Conservation (phyloP, 2,888 invertebrate species). For the Subacronicta megacephala region DNA sequence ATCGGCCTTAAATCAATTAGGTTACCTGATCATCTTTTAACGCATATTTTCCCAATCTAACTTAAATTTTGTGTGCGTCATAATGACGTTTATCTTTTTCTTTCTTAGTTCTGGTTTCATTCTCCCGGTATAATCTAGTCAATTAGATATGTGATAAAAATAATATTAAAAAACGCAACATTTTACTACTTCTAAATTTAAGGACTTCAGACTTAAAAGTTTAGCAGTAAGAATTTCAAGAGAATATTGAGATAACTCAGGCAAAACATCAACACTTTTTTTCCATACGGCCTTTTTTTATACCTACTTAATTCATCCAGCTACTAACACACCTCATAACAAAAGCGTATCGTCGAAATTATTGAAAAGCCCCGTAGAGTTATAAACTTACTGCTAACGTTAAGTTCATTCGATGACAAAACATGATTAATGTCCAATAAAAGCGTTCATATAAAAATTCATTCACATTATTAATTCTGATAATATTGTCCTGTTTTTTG, state of each 20-base stretch:
- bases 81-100: no score
- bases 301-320: background rate
- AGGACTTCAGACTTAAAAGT: no score
- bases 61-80: no score
- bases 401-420: slow-evolving; percentile 73
- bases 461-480: slow-evolving; percentile 77
- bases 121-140: no score
- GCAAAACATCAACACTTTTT: background rate
- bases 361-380: slow-evolving; percentile 14
- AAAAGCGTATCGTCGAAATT: background rate
- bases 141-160: no score
- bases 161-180: no score
- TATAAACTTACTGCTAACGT: slow-evolving; percentile 50
- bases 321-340: slow-evolving; percentile 3
- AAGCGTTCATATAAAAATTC: slow-evolving; percentile 72
- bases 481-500: slow-evolving; percentile 59
- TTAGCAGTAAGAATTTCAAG: no score
- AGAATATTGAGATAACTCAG: background rate
- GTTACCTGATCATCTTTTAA: no score
- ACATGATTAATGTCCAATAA: slow-evolving; percentile 78
- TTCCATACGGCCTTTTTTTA: background rate
- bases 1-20: no score
- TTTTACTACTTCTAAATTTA: no score
- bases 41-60: no score
- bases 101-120: no score